Evolutionary conservation across 2,113 vertebrate species (phyloP).

Genomic region (Catharus minimus): DNA sequence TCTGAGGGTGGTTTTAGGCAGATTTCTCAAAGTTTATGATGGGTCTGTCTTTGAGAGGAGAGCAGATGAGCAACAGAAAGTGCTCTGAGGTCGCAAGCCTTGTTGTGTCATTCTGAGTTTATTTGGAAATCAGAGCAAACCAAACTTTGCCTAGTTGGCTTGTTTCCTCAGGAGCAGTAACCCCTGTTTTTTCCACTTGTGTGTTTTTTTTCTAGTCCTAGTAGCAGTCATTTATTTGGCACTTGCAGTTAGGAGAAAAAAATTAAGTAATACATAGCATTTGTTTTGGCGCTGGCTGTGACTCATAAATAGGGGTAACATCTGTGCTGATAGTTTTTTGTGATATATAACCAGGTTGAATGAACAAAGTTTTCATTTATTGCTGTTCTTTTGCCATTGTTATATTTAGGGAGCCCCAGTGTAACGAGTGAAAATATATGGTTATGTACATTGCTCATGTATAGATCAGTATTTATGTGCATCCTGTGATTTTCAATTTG

Average conservation of each 20-base stretch:
- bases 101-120: background rate
- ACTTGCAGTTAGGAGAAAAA: background rate
- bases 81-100: background rate
- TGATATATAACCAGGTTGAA: conserved; percentile 9
- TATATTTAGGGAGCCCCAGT: conserved; percentile 32
- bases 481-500: conserved; percentile 21
- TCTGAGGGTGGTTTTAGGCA: background rate
- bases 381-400: conserved; percentile 38
- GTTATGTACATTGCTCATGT: background rate
- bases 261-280: conserved; percentile 26
- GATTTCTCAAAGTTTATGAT: fast-evolving
- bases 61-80: background rate
- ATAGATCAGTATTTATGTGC: background rate
- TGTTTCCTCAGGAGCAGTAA: background rate
- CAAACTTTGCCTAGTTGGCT: background rate
- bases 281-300: conserved; percentile 32
- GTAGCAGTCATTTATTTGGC: conserved; percentile 8
- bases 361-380: conserved; percentile 20
- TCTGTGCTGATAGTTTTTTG: conserved; percentile 44
- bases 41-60: background rate
- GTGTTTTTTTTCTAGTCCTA: background rate
- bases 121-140: background rate
- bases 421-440: background rate
- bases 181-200: background rate
- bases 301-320: conserved; percentile 36